These are phyloP conservation scores for Scomber scombrus DNA, from an alignment of 2,113 vertebrate species.

Conservation along the genomic window DNA sequence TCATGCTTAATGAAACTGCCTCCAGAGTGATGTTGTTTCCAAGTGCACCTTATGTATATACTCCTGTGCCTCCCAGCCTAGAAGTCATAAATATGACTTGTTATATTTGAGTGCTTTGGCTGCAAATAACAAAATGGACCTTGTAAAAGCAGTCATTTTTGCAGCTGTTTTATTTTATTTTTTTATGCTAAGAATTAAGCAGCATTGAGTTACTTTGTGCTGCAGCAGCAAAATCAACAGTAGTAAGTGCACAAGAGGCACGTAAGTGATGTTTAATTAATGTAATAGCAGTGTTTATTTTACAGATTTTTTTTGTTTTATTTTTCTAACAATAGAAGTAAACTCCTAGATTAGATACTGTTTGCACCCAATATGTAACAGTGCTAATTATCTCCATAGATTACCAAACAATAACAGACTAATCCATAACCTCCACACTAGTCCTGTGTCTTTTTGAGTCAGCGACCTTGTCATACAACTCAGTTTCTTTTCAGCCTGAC, in stretches of 20 bases:
- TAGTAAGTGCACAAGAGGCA: slow-evolving; percentile 37
- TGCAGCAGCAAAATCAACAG: slow-evolving; percentile 25
- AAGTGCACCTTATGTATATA: slow-evolving; percentile 23
- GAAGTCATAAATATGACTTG: slow-evolving; percentile 25
- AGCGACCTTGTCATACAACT: slow-evolving; percentile 41
- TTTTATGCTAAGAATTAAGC: slow-evolving; percentile 30
- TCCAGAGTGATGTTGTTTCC: slow-evolving; percentile 31
- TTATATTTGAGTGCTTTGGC: slow-evolving; percentile 62
- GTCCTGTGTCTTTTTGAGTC: slow-evolving; percentile 22
- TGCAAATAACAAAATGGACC: slow-evolving; percentile 65
- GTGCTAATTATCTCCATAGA: slow-evolving; percentile 50
- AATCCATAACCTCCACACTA: slow-evolving; percentile 40
- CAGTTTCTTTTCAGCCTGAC: slow-evolving; percentile 12
- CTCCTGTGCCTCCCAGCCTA: slow-evolving; percentile 11
- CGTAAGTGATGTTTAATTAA: slow-evolving; percentile 62
- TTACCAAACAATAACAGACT: slow-evolving; percentile 45
- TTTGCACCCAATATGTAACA: slow-evolving; percentile 20
- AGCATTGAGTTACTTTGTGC: slow-evolving; percentile 32
- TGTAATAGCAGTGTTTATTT: slow-evolving; percentile 53
- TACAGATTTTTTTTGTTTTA: slow-evolving; percentile 38
- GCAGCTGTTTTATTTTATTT: background rate
- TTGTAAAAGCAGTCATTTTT: slow-evolving; percentile 48
- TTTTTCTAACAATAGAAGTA: slow-evolving; percentile 28
- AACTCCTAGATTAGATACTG: slow-evolving; percentile 16
- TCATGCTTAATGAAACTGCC: slow-evolving; percentile 47